Conservation (phyloP, 1,140 invertebrate genomes). For the Drosophila suzukii region DNA sequence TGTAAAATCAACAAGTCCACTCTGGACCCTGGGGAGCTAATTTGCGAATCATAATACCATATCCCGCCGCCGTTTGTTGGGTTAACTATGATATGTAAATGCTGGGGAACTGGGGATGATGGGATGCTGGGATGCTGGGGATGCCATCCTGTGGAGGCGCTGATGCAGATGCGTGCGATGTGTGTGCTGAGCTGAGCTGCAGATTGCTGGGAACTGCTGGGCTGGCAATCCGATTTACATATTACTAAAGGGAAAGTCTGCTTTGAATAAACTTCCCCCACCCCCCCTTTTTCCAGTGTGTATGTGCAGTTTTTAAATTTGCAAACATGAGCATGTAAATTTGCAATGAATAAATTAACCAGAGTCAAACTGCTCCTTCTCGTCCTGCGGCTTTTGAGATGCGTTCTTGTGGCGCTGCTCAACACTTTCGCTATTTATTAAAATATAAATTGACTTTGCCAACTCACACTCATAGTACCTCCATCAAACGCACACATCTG, state of each 20-base stretch:
- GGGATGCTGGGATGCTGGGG: constrained; percentile 31
- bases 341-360: constrained; percentile 81
- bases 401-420: constrained; percentile 45
- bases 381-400: background rate
- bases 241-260: constrained; percentile 72
- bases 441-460: constrained; percentile 66
- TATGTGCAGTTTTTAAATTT: constrained; percentile 77
- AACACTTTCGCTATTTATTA: constrained; percentile 80
- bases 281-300: background rate
- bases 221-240: constrained; percentile 69
- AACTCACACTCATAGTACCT: constrained; percentile 3
- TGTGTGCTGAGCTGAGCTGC: constrained; percentile 21
- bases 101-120: constrained; percentile 48
- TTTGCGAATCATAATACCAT: constrained; percentile 19
- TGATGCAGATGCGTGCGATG: constrained; percentile 50
- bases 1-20: background rate
- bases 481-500: background rate
- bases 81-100: constrained; percentile 75
- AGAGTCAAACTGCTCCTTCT: constrained; percentile 37
- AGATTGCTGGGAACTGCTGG: constrained; percentile 32
- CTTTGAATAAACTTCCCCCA: constrained; percentile 73
- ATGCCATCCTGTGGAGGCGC: constrained; percentile 54
- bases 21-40: background rate
- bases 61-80: constrained; percentile 11
- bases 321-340: constrained; percentile 81